Percentiles rank a stretch among this genome's conserved stretches.
Evolutionary conservation across 1,140 invertebrate genomes (phyloP).

Genomic region (Sycophila sp.): DNA sequence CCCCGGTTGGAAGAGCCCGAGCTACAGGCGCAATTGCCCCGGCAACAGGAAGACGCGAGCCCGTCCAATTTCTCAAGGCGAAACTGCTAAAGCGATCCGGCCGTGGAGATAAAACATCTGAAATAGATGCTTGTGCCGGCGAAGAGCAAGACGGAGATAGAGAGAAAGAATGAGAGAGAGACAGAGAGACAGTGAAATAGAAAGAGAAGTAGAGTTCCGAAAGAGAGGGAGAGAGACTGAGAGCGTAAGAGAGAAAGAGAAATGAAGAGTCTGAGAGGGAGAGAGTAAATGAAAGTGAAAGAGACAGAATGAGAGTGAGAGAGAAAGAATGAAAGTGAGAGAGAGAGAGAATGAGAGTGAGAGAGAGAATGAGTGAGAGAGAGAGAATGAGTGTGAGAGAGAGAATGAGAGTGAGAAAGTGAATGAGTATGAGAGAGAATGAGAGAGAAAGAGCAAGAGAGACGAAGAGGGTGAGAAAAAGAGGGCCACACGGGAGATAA

Average conservation of each 20-base stretch:
- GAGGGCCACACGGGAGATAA: neutral
- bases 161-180: no score
- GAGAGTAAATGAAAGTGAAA: no score
- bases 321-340: no score
- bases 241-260: neutral
- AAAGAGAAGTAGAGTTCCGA: no score
- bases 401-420: neutral
- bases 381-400: neutral
- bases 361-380: neutral
- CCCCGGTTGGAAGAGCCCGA: no score
- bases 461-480: neutral
- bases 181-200: no score
- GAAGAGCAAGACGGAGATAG: no score
- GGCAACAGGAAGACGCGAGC: no score
- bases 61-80: slow-evolving; percentile 8
- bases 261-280: neutral
- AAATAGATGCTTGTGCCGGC: no score
- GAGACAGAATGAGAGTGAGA: no score
- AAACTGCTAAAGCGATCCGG: neutral
- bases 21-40: no score
- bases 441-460: neutral
- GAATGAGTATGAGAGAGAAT: neutral
- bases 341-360: neutral
- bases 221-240: neutral
- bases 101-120: neutral